Conservation (phyloP, 1,140 invertebrate genomes). For the Globodera ellingtonae region DNA sequence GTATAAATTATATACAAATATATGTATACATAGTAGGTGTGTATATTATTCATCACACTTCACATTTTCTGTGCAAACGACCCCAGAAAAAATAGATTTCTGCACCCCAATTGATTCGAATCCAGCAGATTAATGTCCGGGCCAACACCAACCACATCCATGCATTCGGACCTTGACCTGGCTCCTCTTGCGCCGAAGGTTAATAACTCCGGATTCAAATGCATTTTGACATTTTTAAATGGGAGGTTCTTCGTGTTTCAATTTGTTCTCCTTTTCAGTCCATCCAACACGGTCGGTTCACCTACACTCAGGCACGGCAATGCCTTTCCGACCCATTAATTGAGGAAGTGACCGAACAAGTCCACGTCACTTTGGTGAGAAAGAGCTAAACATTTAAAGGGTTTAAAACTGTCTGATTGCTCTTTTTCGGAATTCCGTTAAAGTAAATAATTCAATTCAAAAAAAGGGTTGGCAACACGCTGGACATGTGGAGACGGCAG, state of each 20-base stretch:
- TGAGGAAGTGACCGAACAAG: slow-evolving; percentile 16
- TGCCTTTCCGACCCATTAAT: slow-evolving; percentile 14
- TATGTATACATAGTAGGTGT: too few species aligned
- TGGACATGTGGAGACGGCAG: slow-evolving; percentile 10
- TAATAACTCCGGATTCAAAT: not conserved
- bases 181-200: not conserved
- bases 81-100: too few species aligned
- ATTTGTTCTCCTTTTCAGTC: not conserved
- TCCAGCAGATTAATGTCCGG: too few species aligned
- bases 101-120: too few species aligned
- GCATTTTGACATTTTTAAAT: not conserved
- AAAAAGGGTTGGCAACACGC: slow-evolving; percentile 24
- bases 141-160: too few species aligned
- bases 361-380: slow-evolving; percentile 20
- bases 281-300: not conserved
- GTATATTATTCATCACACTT: too few species aligned
- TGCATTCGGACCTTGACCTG: not conserved
- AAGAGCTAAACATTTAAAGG: not conserved
- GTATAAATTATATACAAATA: too few species aligned
- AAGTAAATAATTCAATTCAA: not conserved
- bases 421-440: not conserved
- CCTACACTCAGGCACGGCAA: not conserved
- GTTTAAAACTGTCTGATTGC: not conserved
- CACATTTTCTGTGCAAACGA: too few species aligned
- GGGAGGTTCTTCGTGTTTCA: not conserved